phyloP scores from a whole-genome alignment of 2,797 vertebrate species.

The Sebastes matsubarae region DNA sequence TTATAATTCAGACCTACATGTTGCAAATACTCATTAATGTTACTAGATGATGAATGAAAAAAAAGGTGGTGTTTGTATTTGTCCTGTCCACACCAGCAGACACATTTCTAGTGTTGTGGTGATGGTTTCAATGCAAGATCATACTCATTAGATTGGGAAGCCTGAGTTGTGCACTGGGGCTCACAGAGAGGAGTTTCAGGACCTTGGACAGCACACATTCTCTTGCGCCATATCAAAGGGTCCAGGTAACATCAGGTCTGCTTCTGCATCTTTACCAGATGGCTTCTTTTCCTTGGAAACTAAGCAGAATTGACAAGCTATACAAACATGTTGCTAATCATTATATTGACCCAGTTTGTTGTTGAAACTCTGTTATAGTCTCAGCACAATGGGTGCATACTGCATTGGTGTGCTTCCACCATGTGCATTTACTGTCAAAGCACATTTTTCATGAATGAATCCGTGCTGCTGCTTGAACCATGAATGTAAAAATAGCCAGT shows the following conservation, averaged over 20 bases:
- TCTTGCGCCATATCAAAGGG: background rate
- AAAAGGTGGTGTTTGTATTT: background rate
- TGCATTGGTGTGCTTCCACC: background rate
- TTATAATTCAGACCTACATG: background rate
- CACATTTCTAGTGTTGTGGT: background rate
- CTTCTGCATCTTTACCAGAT: background rate
- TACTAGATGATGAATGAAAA: background rate
- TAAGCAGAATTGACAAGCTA: background rate
- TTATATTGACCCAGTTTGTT: background rate
- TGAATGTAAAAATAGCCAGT: background rate
- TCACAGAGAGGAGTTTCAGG: constrained; percentile 15
- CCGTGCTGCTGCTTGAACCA: background rate
- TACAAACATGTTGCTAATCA: constrained; percentile 2
- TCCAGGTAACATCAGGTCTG: background rate
- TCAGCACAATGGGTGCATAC: background rate
- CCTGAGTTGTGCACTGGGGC: background rate
- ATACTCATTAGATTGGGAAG: background rate
- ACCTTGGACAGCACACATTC: constrained; percentile 38
- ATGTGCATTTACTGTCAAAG: background rate
- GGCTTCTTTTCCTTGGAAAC: background rate
- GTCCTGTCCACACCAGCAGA: background rate
- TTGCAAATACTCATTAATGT: background rate
- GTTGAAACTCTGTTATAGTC: background rate
- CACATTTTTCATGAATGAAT: constrained; percentile 9
- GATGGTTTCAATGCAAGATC: background rate